Evolutionary conservation across 2,888 invertebrate genomes (phyloP).

Genomic region (Orthosia gracilis): DNA sequence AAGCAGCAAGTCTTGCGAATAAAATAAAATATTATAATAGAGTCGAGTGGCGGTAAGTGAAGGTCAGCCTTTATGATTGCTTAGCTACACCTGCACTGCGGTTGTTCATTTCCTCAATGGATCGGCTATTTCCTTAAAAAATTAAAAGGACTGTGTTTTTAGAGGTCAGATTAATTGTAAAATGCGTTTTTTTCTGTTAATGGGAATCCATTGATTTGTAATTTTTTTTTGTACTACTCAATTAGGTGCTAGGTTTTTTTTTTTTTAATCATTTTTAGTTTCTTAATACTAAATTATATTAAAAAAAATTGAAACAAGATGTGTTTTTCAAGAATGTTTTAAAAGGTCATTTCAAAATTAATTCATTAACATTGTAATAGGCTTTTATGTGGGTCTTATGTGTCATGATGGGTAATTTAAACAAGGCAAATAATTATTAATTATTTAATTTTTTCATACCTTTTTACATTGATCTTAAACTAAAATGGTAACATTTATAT

Average conservation of each 20-base stretch:
- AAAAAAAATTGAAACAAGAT: not conserved
- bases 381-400: not conserved
- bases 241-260: not conserved
- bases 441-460: constrained; percentile 81
- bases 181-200: not conserved
- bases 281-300: not conserved
- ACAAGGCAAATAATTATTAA: constrained; percentile 70
- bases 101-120: constrained; percentile 71
- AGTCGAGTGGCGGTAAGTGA: constrained; percentile 68
- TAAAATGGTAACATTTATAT: constrained; percentile 89
- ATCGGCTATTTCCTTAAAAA: constrained; percentile 65
- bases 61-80: constrained; percentile 80
- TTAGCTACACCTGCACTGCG: constrained; percentile 70
- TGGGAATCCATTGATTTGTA: not conserved
- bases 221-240: not conserved
- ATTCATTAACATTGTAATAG: not conserved
- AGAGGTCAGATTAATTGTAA: constrained; percentile 38
- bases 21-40: constrained; percentile 67
- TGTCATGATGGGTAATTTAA: constrained; percentile 64
- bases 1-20: constrained; percentile 37
- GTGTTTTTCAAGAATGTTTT: not conserved
- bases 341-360: not conserved
- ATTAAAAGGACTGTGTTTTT: constrained; percentile 27
- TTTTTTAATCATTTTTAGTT: not conserved
- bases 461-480: constrained; percentile 88